Evolutionary conservation across 2,113 vertebrate genomes (phyloP), one percentile per base, ranked within the genome.

Genomic region (Sigmodon hispidus): DNA sequence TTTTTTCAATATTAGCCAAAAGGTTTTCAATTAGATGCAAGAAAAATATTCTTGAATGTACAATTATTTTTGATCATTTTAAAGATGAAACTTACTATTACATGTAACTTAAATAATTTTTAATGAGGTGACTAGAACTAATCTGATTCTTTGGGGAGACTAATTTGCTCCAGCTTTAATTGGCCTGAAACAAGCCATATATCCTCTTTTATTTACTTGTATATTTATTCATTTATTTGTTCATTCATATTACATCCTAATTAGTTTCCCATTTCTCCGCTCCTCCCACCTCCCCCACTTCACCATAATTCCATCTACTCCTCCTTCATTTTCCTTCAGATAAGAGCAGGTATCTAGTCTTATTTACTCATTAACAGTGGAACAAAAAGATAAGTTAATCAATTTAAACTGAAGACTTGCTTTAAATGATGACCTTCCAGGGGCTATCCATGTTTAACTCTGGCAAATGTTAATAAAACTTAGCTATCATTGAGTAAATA

Each of bases 1-100:
- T 94, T 85, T 65, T 96, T 94, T 55, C 79, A 94, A 92, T 92
- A 75, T 69, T 95, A 87, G 55, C 26, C 63, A 84, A 59, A 95
- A 40, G 6, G 19, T 80, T 95, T 90, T 65, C n/a, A 81, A 73
- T 93, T 90, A 76, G 29, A 85, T 76, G 19, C 34, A 84, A 94
- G 22, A 94, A 94, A 83, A 75, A 83, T 69, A 17, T 84, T 19
- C 5, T 87, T 93, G 26, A 86, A 79, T 83, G 81, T 21, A 87
- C 50, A 93, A 91, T 85, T 22, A 88, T 26, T 80, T 63, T 59
- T 89, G 16, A 17, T 84, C 22, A 84, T 89, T 83, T 89, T 79
- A 84, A 91, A 90, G 45, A 59, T 52, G 31, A 91, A 87, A 50
- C 48, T 84, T 87, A 83, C 17, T 31, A 13, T 17, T 83, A 16